Conservation (phyloP, 2,113 vertebrate genomes). For the Percina caprodes region DNA sequence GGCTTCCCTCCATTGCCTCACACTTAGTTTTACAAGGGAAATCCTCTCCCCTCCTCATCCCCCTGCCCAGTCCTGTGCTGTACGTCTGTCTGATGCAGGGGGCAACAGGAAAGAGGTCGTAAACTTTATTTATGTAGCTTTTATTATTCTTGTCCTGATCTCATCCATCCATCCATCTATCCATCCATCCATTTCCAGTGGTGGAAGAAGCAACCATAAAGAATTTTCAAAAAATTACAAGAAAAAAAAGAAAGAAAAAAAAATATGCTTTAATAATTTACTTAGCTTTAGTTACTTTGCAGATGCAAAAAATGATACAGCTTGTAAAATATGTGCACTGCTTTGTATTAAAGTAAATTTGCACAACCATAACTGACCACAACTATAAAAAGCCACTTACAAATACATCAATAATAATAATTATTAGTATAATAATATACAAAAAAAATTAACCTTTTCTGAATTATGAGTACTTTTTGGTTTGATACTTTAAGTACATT, state of each 20-base stretch:
- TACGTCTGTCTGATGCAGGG: conserved; percentile 38
- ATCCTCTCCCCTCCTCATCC: conserved; percentile 63
- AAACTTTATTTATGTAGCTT: conserved; percentile 42
- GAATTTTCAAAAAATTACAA: neutral
- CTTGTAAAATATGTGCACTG: neutral
- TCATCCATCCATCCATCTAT: conserved; percentile 34
- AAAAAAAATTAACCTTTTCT: too few species aligned
- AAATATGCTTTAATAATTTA: neutral
- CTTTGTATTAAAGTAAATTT: neutral
- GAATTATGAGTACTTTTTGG: too few species aligned
- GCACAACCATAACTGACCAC: neutral
- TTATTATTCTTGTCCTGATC: conserved; percentile 32
- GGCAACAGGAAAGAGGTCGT: conserved; percentile 42
- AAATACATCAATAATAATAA: neutral
- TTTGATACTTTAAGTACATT: neutral
- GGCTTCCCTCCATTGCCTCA: conserved; percentile 50
- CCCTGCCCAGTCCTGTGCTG: conserved; percentile 14
- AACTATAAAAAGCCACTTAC: neutral
- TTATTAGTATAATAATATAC: neutral
- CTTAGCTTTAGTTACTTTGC: neutral
- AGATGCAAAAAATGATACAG: neutral
- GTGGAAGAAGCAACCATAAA: conserved; percentile 2
- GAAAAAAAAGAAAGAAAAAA: too few species aligned
- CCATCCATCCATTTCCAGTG: conserved; percentile 1
- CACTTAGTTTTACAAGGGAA: conserved; percentile 75